Base-by-base conservation (phyloP, 2,113 vertebrate genomes). In the Toxotes chatareus region DNA sequence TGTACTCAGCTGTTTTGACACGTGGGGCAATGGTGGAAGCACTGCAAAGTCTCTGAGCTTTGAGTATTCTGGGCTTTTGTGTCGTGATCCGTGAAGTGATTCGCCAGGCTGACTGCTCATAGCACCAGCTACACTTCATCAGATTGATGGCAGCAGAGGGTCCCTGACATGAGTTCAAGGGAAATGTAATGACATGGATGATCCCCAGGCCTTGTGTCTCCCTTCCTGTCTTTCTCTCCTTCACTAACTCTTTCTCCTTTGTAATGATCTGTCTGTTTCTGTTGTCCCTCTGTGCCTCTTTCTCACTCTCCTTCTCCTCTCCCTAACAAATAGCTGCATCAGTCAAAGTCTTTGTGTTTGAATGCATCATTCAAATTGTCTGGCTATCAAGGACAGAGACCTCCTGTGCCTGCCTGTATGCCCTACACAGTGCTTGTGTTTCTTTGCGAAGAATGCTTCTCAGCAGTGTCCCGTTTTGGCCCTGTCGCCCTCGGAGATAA, bases 41-140 rank as follows among this genome's bases (percentile, higher is more conserved):
- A 47, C 79, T 70, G 66, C 80, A 67, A 68, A 83, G 71, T 83
- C 86, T 73, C 31, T 7, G 19, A 80, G 89, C 85, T 88, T 75
- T 86, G 89, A 89, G 82, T 80, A 76, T 80, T 86, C 76, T 59
- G 78, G 56, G 73, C 86, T 87, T 87, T 89, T 88, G 90, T 84
- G 91, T 88, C 36, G 81, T 87, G 90, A 93, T 92, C 89, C 89
- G 73, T 92, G 89, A 92, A 88, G 88, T 79, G 87, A 93, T 92
- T 90, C 49, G 55, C 82, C 67, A 47, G 78, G 79, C 86, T 76
- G 88, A 90, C 80, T 79, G 86, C 91, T 92, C 88, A 81, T 85
- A 86, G 91, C 80, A 91, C 90, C 91, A 91, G 92, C 79, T 86
- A 82, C 89, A 88, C 88, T 92, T 91, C 83, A 82, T 90, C 89